Evolutionary conservation across 2,113 vertebrate genomes (phyloP).

Genomic region (Ageneiosus marmoratus): DNA sequence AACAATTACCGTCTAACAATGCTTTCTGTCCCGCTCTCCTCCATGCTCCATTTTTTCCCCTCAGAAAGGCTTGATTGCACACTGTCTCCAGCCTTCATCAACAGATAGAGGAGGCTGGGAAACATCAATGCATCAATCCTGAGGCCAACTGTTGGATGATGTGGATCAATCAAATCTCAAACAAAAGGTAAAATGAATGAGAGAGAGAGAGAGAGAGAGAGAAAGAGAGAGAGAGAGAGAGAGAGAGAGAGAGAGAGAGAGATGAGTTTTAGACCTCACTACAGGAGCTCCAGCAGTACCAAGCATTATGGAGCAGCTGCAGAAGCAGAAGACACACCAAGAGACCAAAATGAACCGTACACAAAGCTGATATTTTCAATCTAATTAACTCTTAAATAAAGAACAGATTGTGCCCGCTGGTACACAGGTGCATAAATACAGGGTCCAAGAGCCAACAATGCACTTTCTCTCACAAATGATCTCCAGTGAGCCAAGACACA

Average conservation of each 20-base stretch:
- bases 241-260: not conserved
- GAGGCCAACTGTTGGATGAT: conserved; percentile 37
- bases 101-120: conserved; percentile 33
- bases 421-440: not conserved
- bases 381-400: conserved; percentile 18
- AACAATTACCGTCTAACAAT: conserved; percentile 48
- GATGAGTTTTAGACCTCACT: not conserved
- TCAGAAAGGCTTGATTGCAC: conserved; percentile 51
- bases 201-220: not conserved
- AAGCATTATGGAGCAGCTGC: not conserved
- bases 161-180: conserved; percentile 48
- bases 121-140: conserved; percentile 44
- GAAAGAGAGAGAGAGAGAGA: not conserved
- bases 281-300: not conserved
- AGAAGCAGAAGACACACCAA: not conserved
- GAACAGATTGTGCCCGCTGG: not conserved
- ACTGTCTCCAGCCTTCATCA: conserved; percentile 39
- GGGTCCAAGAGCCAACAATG: not conserved
- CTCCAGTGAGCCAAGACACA: not conserved
- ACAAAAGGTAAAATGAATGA: conserved; percentile 37
- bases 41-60: not conserved
- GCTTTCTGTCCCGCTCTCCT: conserved; percentile 25
- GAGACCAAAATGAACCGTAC: not conserved
- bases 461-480: conserved; percentile 1
- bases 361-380: conserved; percentile 31